Conservation (phyloP, 1,140 invertebrate species). For the Lanistes nyassanus region DNA sequence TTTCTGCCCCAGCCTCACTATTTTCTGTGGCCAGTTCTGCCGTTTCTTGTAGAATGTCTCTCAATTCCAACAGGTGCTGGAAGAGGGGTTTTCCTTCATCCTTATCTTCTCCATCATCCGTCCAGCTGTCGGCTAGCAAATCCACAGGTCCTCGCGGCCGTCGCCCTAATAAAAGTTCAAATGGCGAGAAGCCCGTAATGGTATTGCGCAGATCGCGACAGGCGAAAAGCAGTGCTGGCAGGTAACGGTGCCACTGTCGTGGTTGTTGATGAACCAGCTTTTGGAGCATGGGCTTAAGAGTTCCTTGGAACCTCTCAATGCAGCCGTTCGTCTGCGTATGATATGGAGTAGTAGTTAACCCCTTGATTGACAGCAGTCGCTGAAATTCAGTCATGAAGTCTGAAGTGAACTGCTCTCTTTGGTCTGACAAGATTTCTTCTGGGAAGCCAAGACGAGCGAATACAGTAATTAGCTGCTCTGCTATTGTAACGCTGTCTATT, state of each 20-base stretch:
- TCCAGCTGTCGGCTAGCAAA: conserved; percentile 42
- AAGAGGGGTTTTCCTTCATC: conserved; percentile 30
- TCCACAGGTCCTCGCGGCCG: conserved; percentile 13
- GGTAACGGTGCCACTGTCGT: conserved; percentile 54
- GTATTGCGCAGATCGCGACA: conserved; percentile 23
- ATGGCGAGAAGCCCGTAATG: conserved; percentile 25
- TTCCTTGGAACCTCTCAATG: conserved; percentile 48
- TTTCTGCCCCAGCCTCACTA: not conserved
- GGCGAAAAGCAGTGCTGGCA: conserved; percentile 29
- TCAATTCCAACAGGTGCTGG: conserved; percentile 25
- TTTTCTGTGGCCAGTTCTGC: conserved; percentile 27
- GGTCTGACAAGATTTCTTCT: not conserved
- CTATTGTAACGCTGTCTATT: conserved; percentile 28
- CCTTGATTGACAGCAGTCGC: conserved; percentile 27
- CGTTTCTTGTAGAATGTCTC: not conserved
- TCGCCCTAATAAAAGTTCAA: conserved; percentile 27
- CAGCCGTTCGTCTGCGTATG: conserved; percentile 44
- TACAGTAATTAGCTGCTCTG: conserved; percentile 36
- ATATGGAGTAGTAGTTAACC: conserved; percentile 31
- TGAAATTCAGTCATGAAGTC: conserved; percentile 25
- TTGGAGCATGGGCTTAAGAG: conserved; percentile 44
- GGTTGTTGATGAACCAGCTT: not conserved
- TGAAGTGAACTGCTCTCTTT: conserved; percentile 23
- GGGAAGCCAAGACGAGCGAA: conserved; percentile 65
- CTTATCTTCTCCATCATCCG: conserved; percentile 25